A percentile compares a stretch with the other conserved stretches of the same genome.
These are phyloP conservation scores for Thereva unica DNA, from an alignment of 2,888 invertebrate species.

Conservation along the genomic window DNA sequence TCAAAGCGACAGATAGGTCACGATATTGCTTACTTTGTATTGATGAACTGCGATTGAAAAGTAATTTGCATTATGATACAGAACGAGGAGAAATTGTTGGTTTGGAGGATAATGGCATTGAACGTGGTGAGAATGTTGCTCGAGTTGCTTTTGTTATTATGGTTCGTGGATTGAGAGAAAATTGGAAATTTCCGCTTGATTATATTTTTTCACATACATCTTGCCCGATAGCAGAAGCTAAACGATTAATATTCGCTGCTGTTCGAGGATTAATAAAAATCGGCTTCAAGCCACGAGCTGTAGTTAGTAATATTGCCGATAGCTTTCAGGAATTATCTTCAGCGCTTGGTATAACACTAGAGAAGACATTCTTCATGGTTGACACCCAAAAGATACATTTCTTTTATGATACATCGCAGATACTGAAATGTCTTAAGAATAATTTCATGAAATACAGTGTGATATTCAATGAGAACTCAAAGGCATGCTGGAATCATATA, in stretches of 20 bases:
- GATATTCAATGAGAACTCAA: no score
- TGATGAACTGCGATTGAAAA: conserved; percentile 12
- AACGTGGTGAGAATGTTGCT: neutral
- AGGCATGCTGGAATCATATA: no score
- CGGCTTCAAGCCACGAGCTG: neutral
- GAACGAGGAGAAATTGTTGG: neutral
- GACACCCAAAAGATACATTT: neutral
- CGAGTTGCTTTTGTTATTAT: neutral
- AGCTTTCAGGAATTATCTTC: neutral
- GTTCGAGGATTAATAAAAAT: neutral
- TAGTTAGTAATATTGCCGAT: neutral
- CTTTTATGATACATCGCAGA: no score
- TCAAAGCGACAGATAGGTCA: neutral
- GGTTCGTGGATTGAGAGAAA: neutral
- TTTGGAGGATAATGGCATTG: neutral
- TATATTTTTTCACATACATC: neutral
- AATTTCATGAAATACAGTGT: no score
- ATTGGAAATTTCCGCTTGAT: conserved; percentile 4
- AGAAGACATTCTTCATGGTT: neutral
- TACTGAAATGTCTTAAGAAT: no score
- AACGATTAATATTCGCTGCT: neutral
- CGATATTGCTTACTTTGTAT: conserved; percentile 2
- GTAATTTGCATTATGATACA: neutral
- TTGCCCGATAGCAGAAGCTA: neutral
- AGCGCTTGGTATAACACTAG: neutral